A percentile compares a stretch with the other conserved stretches of the same genome.
Evolutionary conservation across 2,888 invertebrate genomes (phyloP).

Genomic region (Pristionchus exspectatus): DNA sequence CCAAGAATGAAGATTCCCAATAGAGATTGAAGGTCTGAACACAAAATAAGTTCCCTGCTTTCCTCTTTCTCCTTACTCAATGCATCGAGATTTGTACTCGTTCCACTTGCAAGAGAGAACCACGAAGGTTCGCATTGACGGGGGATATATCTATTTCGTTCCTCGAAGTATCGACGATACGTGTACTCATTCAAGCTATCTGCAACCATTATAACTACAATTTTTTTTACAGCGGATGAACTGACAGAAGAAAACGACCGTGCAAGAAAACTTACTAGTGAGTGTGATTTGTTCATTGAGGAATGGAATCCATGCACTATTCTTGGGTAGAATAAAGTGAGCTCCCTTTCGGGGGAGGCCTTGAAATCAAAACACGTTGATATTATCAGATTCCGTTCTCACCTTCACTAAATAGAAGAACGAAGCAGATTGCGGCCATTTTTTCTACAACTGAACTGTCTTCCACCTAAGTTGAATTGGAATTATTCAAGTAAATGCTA

Average conservation of each 20-base stretch:
- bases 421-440: conserved; percentile 29
- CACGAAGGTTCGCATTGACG: background rate
- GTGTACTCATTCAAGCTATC: conserved; percentile 47
- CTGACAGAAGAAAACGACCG: too few relatives aligned
- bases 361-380: background rate
- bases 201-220: background rate
- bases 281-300: conserved; percentile 23
- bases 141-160: background rate
- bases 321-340: conserved; percentile 47
- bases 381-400: background rate
- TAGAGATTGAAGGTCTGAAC: conserved; percentile 39
- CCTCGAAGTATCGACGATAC: conserved; percentile 48
- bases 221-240: background rate
- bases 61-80: background rate
- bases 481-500: background rate
- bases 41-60: background rate
- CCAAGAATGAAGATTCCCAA: conserved; percentile 27
- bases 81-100: background rate
- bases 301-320: conserved; percentile 1
- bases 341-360: conserved; percentile 38
- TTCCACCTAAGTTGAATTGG: background rate
- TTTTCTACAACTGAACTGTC: conserved; percentile 36
- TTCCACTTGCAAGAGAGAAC: background rate
- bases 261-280: conserved; percentile 10
- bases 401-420: conserved; percentile 38